Evolutionary conservation across 2,113 vertebrate species (phyloP).

Genomic region (Cavia porcellus): DNA sequence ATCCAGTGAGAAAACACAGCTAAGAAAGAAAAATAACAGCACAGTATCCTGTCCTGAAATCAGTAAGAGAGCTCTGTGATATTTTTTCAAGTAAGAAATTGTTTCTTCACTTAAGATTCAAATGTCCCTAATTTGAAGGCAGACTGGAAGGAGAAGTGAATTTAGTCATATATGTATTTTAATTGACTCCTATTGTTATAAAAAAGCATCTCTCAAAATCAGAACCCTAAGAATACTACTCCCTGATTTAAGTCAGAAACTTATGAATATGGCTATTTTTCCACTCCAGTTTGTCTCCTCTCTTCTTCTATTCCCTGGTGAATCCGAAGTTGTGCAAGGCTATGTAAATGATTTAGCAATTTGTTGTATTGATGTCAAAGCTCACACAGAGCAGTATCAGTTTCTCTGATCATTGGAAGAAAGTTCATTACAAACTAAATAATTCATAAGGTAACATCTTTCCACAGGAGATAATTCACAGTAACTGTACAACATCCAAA

Average conservation of each 20-base stretch:
- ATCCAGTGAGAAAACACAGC: not conserved
- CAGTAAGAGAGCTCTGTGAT: not conserved
- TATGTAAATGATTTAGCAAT: slow-evolving; percentile 25
- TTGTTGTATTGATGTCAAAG: slow-evolving; percentile 58
- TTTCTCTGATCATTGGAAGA: slow-evolving; percentile 58
- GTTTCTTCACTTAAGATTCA: slow-evolving; percentile 15
- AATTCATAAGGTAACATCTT: slow-evolving; percentile 68
- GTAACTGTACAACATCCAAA: slow-evolving; percentile 70
- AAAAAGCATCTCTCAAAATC: not conserved
- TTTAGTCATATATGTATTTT: not conserved
- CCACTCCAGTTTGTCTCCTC: not conserved
- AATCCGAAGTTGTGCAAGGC: not conserved
- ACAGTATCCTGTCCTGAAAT: not conserved
- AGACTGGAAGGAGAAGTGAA: not conserved
- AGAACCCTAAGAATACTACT: not conserved
- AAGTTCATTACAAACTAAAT: slow-evolving; percentile 74
- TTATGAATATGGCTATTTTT: slow-evolving; percentile 29
- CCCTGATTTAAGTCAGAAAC: not conserved
- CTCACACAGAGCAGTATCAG: slow-evolving; percentile 52
- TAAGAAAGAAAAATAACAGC: not conserved
- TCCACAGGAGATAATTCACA: slow-evolving; percentile 64
- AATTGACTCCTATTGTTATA: not conserved
- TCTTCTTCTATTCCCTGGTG: not conserved
- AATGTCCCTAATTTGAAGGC: not conserved
- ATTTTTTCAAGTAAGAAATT: not conserved